These are phyloP conservation scores for Callosobruchus maculatus DNA, from an alignment of 2,888 invertebrate species.

Conservation along the genomic window DNA sequence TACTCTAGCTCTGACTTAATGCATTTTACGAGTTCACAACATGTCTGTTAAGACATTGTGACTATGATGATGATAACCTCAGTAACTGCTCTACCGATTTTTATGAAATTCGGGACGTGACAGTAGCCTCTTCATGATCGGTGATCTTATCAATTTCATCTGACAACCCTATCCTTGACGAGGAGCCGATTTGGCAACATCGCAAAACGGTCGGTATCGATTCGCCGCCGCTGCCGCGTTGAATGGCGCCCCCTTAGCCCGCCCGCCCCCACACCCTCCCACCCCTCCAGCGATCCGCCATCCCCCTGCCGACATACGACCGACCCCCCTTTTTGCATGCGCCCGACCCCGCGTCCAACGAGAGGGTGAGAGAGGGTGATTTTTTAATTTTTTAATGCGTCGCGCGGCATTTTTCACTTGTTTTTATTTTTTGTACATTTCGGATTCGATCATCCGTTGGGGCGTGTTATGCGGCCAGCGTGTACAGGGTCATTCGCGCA, in stretches of 20 bases:
- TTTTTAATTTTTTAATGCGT: constrained; percentile 20
- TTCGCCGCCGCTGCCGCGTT: constrained; percentile 12
- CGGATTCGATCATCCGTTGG: background rate
- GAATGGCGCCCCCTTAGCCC: background rate
- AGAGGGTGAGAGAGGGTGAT: constrained; percentile 7
- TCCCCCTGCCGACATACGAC: background rate
- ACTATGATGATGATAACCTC: too few relatives aligned
- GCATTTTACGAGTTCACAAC: too few relatives aligned
- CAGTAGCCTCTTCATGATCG: too few relatives aligned
- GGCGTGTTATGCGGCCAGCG: background rate
- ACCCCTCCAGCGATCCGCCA: too few relatives aligned
- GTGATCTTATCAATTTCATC: too few relatives aligned
- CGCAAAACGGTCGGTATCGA: constrained; percentile 26
- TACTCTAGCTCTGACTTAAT: too few relatives aligned
- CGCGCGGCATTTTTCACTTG: constrained; percentile 10
- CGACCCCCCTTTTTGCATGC: constrained; percentile 5
- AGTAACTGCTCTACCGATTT: too few relatives aligned
- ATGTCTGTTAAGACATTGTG: too few relatives aligned
- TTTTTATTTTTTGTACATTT: background rate
- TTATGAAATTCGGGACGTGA: too few relatives aligned
- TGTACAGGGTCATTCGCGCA: background rate
- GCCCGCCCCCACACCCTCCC: background rate
- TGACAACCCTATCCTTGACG: too few relatives aligned
- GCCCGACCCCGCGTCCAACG: constrained; percentile 10
- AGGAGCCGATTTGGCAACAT: background rate